phyloP scores from a whole-genome alignment of 2,888 invertebrate species.

The Asteroscopus sphinx region DNA sequence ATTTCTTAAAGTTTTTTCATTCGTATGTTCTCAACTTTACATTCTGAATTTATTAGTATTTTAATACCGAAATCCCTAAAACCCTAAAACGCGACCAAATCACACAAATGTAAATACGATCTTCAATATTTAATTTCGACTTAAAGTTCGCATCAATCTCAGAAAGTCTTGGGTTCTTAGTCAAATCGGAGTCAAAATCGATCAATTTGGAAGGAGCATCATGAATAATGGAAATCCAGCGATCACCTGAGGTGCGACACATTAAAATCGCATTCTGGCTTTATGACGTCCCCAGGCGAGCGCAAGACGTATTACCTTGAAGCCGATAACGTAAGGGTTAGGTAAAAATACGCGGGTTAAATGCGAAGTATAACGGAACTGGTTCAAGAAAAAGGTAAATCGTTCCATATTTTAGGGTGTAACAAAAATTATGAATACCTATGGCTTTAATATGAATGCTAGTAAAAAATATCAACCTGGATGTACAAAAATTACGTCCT shows the following conservation, averaged over 20 bases:
- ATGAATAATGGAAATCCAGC: conserved; percentile 79
- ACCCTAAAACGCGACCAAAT: conserved; percentile 9
- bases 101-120: conserved; percentile 17
- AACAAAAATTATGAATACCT: neutral
- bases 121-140: conserved; percentile 57
- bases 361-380: conserved; percentile 24
- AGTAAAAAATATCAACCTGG: too few species aligned
- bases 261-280: conserved; percentile 81
- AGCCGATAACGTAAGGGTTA: conserved; percentile 62
- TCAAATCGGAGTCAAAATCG: conserved; percentile 58
- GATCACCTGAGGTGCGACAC: conserved; percentile 78
- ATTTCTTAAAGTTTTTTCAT: neutral
- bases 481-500: too few species aligned
- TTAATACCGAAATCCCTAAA: conserved; percentile 2
- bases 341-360: conserved; percentile 41
- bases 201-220: conserved; percentile 58
- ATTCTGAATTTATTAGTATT: neutral
- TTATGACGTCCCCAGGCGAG: conserved; percentile 66
- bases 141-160: conserved; percentile 48
- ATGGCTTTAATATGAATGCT: too few species aligned
- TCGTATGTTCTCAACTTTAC: neutral
- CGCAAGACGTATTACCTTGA: conserved; percentile 61
- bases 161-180: conserved; percentile 47
- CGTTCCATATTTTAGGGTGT: neutral
- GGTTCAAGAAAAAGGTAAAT: conserved; percentile 13